These are phyloP conservation scores for Lindbergichthys nudifrons DNA, from an alignment of 2,797 vertebrate genomes.

Conservation along the genomic window DNA sequence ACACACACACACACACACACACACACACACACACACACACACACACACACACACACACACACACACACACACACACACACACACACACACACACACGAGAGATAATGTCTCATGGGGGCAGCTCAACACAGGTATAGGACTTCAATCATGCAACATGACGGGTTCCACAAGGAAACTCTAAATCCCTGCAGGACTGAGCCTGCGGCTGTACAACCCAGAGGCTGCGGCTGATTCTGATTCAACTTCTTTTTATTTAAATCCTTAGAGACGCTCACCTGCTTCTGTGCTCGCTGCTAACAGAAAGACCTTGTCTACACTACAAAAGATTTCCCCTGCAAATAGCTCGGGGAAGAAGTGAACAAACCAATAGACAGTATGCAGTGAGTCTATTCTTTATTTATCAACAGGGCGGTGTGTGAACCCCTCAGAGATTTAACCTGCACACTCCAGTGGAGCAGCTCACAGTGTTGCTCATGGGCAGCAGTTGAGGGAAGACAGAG, in stretches of 20 bases:
- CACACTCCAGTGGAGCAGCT: not conserved
- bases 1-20: too few relatives aligned
- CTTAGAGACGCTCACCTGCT: slow-evolving; percentile 64
- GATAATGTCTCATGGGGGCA: slow-evolving; percentile 42
- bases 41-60: not conserved
- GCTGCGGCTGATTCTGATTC: slow-evolving; percentile 65
- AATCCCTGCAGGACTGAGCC: slow-evolving; percentile 66
- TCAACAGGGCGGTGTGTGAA: not conserved
- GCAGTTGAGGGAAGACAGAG: slow-evolving; percentile 4
- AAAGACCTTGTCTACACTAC: slow-evolving; percentile 59
- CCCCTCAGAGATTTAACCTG: slow-evolving; percentile 24
- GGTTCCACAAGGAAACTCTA: slow-evolving; percentile 50
- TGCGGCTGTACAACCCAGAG: slow-evolving; percentile 65
- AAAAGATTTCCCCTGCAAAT: slow-evolving; percentile 41
- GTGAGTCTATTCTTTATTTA: slow-evolving; percentile 30
- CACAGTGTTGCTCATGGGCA: slow-evolving; percentile 38
- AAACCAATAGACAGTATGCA: slow-evolving; percentile 31
- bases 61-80: slow-evolving; percentile 5
- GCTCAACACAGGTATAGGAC: slow-evolving; percentile 43
- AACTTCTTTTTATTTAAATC: slow-evolving; percentile 61
- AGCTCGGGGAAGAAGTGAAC: slow-evolving; percentile 40
- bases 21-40: too few relatives aligned
- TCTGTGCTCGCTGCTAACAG: slow-evolving; percentile 45
- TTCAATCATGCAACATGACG: slow-evolving; percentile 67
- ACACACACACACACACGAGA: slow-evolving; percentile 7